Percentiles rank a stretch among this genome's conserved stretches.
Conservation (phyloP, 1,140 invertebrate genomes). For the Drosophila asahinai region DNA sequence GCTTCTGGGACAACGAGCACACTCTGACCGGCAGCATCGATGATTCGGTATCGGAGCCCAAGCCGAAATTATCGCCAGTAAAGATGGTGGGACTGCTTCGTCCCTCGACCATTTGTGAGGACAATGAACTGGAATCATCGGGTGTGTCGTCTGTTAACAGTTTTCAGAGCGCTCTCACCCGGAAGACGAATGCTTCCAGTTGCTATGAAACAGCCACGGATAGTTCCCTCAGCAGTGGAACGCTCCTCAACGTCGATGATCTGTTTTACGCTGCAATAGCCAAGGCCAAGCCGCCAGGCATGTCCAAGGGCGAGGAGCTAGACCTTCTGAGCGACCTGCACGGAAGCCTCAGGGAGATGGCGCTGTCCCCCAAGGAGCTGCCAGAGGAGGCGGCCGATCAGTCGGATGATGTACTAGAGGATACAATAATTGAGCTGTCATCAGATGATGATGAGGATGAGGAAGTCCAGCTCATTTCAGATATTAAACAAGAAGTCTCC, state of each 20-base stretch:
- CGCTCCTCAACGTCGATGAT: constrained; percentile 62
- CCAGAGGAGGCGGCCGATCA: constrained; percentile 4
- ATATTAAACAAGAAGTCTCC: constrained; percentile 16
- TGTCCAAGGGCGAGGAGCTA: constrained; percentile 50
- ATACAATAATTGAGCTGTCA: constrained; percentile 61
- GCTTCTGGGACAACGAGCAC: constrained; percentile 72
- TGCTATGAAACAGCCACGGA: constrained; percentile 76
- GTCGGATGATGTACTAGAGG: constrained; percentile 22
- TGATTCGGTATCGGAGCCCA: not conserved
- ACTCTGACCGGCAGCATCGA: constrained; percentile 7
- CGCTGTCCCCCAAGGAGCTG: not conserved
- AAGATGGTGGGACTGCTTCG: constrained; percentile 81
- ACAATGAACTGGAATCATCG: constrained; percentile 55
- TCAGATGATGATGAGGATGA: constrained; percentile 57
- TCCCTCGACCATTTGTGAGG: constrained; percentile 80
- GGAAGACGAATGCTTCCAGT: constrained; percentile 63
- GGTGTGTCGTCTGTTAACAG: constrained; percentile 56
- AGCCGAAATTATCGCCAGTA: constrained; percentile 62
- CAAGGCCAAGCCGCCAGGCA: constrained; percentile 52
- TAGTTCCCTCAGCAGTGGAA: constrained; percentile 41
- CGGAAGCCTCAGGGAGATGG: constrained; percentile 50
- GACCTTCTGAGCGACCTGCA: constrained; percentile 59
- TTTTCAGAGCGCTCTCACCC: constrained; percentile 57
- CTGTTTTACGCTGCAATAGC: constrained; percentile 70
- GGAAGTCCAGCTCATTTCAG: constrained; percentile 16